Conservation (phyloP, 2,797 vertebrate genomes). For the Adelosebastes latens region DNA sequence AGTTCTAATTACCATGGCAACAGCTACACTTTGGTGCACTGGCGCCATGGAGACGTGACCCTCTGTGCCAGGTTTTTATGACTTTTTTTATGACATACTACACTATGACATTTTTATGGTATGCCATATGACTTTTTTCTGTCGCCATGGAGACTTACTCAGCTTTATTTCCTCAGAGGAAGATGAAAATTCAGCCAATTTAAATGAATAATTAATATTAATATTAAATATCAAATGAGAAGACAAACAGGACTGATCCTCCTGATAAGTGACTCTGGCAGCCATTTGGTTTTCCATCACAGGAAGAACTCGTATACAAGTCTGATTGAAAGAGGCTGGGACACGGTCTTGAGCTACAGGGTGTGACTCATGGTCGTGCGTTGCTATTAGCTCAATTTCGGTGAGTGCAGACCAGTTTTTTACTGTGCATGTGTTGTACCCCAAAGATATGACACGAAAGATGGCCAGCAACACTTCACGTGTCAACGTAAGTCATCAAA, state of each 20-base stretch:
- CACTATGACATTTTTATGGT: not conserved
- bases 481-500: not conserved
- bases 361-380: no score
- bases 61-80: not conserved
- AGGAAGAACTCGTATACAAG: not conserved
- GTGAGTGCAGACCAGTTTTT: no score
- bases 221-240: not conserved
- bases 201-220: conserved; percentile 8
- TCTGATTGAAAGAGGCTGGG: no score
- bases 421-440: no score
- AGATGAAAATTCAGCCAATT: not conserved
- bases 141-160: conserved; percentile 13
- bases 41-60: conserved; percentile 4
- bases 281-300: not conserved
- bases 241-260: not conserved
- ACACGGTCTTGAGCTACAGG: no score
- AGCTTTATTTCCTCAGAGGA: not conserved
- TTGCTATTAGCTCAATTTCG: no score
- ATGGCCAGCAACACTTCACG: not conserved
- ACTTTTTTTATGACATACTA: not conserved
- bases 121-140: not conserved
- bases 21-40: not conserved
- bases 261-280: not conserved
- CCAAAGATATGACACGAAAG: not conserved
- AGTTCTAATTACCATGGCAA: conserved; percentile 15